A percentile compares a stretch with the other conserved stretches of the same genome.
Conservation (phyloP, 2,113 vertebrate species). For the Galbula dea region DNA sequence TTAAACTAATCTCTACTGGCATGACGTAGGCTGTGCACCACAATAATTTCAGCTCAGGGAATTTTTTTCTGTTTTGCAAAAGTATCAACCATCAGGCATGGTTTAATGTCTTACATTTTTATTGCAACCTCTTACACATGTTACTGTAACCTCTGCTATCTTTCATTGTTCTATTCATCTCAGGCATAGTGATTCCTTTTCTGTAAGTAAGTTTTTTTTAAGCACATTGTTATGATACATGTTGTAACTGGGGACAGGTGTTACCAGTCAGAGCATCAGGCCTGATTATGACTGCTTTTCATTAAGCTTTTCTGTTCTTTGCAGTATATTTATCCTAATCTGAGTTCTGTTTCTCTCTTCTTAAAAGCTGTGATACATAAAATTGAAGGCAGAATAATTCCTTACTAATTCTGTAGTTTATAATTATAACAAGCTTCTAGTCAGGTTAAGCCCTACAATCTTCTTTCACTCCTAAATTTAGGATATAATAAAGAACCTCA, state of each 20-base stretch:
- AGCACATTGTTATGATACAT: neutral
- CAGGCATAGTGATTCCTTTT: fast-evolving
- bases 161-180: neutral
- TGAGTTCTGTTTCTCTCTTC: neutral
- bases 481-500: neutral
- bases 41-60: neutral
- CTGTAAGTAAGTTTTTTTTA: neutral
- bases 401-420: neutral
- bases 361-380: neutral
- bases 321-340: neutral
- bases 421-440: neutral
- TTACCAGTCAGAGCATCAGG: neutral
- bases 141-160: neutral
- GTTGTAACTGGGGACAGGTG: neutral
- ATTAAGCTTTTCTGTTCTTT: neutral
- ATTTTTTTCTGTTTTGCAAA: neutral
- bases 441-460: neutral
- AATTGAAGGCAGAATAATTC: neutral
- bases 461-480: neutral
- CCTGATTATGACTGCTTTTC: neutral
- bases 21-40: neutral
- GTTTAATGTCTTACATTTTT: neutral
- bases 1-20: neutral
- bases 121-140: neutral
- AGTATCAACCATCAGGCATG: neutral